Base-by-base conservation (phyloP, 2,888 invertebrate genomes). In the Meandrusa payeni region DNA sequence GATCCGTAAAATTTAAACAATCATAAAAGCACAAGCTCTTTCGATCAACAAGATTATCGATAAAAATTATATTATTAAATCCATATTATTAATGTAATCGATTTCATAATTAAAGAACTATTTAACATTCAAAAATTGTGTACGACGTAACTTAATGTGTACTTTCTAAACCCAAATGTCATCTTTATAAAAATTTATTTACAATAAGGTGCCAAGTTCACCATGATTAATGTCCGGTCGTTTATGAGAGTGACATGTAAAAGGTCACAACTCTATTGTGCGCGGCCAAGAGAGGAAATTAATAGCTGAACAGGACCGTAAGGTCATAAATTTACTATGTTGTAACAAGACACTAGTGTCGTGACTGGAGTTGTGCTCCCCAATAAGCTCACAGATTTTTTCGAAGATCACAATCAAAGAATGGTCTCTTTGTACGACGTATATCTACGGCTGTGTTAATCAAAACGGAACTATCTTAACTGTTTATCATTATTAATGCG, bases 291-390 rank as follows among this genome's bases (percentile, higher is more conserved):
- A 24, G 17, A 19, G 19, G 17, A 23, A 19, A 43, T 43, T 37
- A 37, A 43, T 43, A 9, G 24, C 5, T 20, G 29, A 6, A 31
- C 36, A 36, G 31, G 37, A 37, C 31, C 26, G 13, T n/a, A 10
- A 17, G 36, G 29, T 42, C 42, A 13, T 31, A 37, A 42, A 43
- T 37, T 37, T 31, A 31, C 17, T 19, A 36, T 29, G 24, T 37
- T 31, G 19, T 23, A 37, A 37, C 12, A 7, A 31, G 37, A 37
- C 37, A 9, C 24, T 19, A 24, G 2, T 32, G 23, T 13, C 10
- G 29, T 32, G 19, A 24, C 19, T 31, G 24, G 23, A 19, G 23
- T 28, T 34, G 28, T 37, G 19, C 5, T 11, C 13, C 7, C 6
- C 12, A 34, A 13, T 24, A 13, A 5, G 9, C 12, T 12, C 5